A percentile compares a stretch with the other conserved stretches of the same genome.
These are phyloP conservation scores for Tinea pellionella DNA, from an alignment of 2,888 invertebrate species.

Conservation along the genomic window DNA sequence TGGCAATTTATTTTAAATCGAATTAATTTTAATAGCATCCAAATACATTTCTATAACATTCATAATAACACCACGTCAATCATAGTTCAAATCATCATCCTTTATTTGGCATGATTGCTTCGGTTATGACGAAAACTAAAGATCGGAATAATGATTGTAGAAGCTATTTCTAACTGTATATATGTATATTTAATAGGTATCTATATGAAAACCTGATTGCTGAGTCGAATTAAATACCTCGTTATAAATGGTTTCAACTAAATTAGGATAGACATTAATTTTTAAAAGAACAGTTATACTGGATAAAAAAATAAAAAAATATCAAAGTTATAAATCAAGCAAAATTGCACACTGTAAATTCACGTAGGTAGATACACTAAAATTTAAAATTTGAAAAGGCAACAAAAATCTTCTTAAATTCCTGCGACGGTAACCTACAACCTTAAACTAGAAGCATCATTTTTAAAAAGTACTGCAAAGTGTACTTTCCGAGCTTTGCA, in stretches of 20 bases:
- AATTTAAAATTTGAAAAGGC: not conserved
- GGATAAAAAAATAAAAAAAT: not conserved
- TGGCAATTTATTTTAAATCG: not conserved
- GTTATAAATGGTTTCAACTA: not conserved
- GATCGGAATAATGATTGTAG: not conserved
- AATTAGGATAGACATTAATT: not conserved
- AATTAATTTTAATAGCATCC: constrained; percentile 27
- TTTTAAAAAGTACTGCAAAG: constrained; percentile 9
- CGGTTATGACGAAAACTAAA: constrained; percentile 14
- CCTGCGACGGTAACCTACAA: constrained; percentile 8
- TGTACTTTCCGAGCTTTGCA: constrained; percentile 3
- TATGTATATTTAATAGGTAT: not conserved
- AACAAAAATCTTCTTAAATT: constrained; percentile 1
- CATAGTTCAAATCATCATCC: constrained; percentile 27
- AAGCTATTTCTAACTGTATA: not conserved
- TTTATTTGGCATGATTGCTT: constrained; percentile 25
- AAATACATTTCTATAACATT: constrained; percentile 18
- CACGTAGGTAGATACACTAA: too few relatives aligned
- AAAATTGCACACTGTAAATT: too few relatives aligned
- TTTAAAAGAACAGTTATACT: too few relatives aligned
- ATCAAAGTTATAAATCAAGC: not conserved
- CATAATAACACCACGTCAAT: constrained; percentile 31
- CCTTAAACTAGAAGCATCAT: constrained; percentile 2
- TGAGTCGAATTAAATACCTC: not conserved
- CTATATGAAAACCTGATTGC: not conserved